Evolutionary conservation across 92 coral and sea anemone genomes (phyloP), one percentile per base, ranked within the genome.

Genomic region (Zoanthus solanderi): DNA sequence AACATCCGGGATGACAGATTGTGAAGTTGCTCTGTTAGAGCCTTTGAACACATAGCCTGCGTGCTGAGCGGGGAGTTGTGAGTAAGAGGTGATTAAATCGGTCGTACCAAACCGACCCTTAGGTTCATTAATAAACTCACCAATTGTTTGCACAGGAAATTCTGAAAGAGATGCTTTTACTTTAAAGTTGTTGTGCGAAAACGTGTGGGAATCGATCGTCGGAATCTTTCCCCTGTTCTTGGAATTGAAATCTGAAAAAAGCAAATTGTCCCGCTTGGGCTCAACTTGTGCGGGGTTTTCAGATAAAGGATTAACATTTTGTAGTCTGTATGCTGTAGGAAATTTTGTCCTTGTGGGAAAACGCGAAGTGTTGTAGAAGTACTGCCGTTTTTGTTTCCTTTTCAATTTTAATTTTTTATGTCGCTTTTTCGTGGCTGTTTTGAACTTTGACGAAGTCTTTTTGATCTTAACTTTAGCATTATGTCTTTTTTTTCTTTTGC

Each of bases 371-470:
- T 53, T n/a, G 18, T 81, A 81, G 46, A 65, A 81, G 28, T 34
- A 37, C 31, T 81, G 85, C 2, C 85, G 73, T 63, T 81, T 81
- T 32, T 47, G 85, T 45, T 81, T 81, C 29, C 30, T 67, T 56
- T 66, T 81, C 13, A 13, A 12, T 17, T n/a, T 81, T 44, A 46
- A 32, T 63, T 60, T 37, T 60, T 16, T 46, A n/a, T 63, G 46
- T 48, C 23, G 16, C 74, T 61, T 80, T 81, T 44, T 30, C 74
- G 48, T 47, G 52, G 75, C 14, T 8, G 30, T 29, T 67, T 66
- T 66, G 1, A 52, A 66, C 15, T 46, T 44, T 30, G 7, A n/a
- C 28, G 72, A 80, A 18, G 31, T 53, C 23, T n/a, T 48, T 1
- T 10, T 12, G 37, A 17, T 42, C n/a, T 34, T 79, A 14, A 15